Base-by-base conservation (phyloP, 2,113 vertebrate genomes). In the Dromas ardeola region DNA sequence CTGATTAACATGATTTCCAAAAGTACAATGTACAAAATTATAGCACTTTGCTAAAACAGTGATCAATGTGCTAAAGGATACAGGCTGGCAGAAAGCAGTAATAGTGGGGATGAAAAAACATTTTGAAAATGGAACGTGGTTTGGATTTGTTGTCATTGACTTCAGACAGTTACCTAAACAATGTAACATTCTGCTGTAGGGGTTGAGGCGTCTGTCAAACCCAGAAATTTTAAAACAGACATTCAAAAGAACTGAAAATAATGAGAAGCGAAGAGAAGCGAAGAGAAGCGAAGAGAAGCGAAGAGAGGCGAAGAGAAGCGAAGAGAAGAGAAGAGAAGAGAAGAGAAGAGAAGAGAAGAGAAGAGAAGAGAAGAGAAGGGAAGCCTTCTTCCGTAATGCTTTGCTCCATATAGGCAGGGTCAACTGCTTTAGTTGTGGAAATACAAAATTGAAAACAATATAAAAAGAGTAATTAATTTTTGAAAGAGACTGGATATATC, bases 21-120 rank as follows among this genome's bases (percentile, higher is more conserved):
- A 93, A 95, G 95, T 91, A 96, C 93, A 96, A 95, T 88, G 73
- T 85, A 94, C 56, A 80, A 93, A 97, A 96, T 97, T 94, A 88
- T 79, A 81, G 65, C 86, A 71, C 67, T 96, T 93, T 63, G 23
- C 93, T 97, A 96, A 97, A 97, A 94, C 88, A 95, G 90, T 86
- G 90, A 94, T 97, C 96, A 93, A 6, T 70, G 81, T 87, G 59
- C 93, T 95, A 86, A 81, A 96, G 80, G 88, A 90, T 82, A 95
- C 42, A 77, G 82, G 72, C 88, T 90, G 97, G 66, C 71, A 95
- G 62, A 94, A 88, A 83, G 62, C 86, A 85, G 45, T 63, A 80
- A 86, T 69, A 86, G 58, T 70, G 18, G 26, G 22, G 26, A 88
- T 79, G 52, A 81, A 65, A 94, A 94, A 96, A 94, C 20, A 76